Evolutionary conservation across 2,888 invertebrate species (phyloP), one percentile per base, ranked within the genome.

Genomic region (Sclerodermus sp.): DNA sequence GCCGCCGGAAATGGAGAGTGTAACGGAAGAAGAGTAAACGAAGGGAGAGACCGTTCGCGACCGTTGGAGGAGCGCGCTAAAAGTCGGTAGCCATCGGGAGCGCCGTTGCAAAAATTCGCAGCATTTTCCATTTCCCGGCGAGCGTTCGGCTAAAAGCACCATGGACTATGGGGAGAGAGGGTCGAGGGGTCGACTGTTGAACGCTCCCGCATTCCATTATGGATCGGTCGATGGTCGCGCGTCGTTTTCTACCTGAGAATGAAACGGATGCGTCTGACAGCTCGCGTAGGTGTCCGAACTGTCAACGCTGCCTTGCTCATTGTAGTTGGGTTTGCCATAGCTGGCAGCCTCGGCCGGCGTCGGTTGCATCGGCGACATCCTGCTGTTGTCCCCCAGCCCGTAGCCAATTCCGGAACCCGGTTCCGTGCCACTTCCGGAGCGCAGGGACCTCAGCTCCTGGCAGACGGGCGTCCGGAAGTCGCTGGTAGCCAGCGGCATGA

Each of bases 281-380:
- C 93, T 95, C 80, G 93, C 93, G 82, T 93, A 96, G 65, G 96
- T 96, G 81, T 96, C 96, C 74, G 93, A 90, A 82, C 93, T 89
- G 82, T 84, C 83, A 51, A 83, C 81, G 74, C 81, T 81, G 36
- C 80, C 81, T 39, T 79, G 74, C 53, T 81, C 81, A 64, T 72
- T 76, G 64, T 76, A 76, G 34, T 58, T 56, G n/a, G n/a, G 23
- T 45, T 60, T 69, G 23, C 57, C 67, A 64, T 69, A 74, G 58
- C 66, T 67, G 55, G 61, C 52, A 56, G 50, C 23, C 36, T 65
- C 62, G 53, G 45, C 48, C 36, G 57, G 6, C 17, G 46, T 48
- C 36, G 57, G 47, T 13, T 67, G 64, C 1, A 55, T 32, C 0
- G 64, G 63, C 0, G 60, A 60, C 42, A 15, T 42, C 18, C 15